Conservation (phyloP, 2,113 vertebrate genomes). For the Campylomormyrus numenius region DNA sequence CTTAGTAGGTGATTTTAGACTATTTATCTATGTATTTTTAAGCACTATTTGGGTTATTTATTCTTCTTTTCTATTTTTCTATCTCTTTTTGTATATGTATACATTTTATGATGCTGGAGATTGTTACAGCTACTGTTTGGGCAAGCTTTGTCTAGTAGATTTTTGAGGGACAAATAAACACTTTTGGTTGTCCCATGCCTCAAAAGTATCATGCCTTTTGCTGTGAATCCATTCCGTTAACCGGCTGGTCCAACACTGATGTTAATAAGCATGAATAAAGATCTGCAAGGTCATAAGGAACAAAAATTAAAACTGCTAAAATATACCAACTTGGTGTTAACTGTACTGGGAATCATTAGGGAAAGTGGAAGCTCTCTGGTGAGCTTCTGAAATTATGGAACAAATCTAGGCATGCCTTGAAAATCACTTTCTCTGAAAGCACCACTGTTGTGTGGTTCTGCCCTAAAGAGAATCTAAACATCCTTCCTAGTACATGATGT, state of each 20-base stretch:
- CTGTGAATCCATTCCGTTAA: background rate
- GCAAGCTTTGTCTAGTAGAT: background rate
- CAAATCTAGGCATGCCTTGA: background rate
- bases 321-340: background rate
- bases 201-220: background rate
- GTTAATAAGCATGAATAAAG: background rate
- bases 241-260: too few species aligned
- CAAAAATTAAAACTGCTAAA: background rate
- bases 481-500: background rate
- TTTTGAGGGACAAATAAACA: background rate
- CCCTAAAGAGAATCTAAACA: background rate
- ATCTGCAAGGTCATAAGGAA: background rate
- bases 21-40: background rate
- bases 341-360: background rate
- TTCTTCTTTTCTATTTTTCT: background rate
- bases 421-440: background rate
- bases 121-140: background rate
- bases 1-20: background rate
- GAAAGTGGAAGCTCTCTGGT: background rate
- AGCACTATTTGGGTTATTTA: background rate
- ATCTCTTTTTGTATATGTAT: background rate
- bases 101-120: background rate
- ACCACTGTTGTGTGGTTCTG: background rate
- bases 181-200: background rate
- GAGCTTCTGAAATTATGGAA: background rate